phyloP scores from a whole-genome alignment of 2,113 vertebrate genomes.

The Neotragus moschatus region DNA sequence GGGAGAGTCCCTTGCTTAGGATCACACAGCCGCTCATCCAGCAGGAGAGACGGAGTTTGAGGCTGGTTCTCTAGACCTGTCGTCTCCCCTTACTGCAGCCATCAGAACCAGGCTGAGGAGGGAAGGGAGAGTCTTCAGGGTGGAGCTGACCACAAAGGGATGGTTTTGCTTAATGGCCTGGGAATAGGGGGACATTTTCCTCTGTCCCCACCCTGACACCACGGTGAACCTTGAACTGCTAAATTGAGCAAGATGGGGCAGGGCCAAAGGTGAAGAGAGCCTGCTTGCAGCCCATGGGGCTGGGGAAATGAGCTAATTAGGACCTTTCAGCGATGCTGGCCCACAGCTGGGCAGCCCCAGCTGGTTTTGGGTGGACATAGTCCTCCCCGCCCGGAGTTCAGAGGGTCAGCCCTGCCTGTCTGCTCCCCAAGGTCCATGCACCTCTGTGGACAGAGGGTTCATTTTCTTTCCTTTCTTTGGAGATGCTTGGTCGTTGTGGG shows the following conservation, averaged over 20 bases:
- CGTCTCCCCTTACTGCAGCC: neutral
- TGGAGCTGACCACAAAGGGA: neutral
- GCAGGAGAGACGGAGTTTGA: neutral
- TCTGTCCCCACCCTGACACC: slow-evolving; percentile 78
- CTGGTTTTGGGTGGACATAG: slow-evolving; percentile 70
- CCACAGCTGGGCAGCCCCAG: slow-evolving; percentile 76
- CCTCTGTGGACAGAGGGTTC: neutral
- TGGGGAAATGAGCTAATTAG: slow-evolving; percentile 84
- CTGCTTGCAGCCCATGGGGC: slow-evolving; percentile 64
- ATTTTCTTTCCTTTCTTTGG: neutral
- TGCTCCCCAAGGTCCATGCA: slow-evolving; percentile 10
- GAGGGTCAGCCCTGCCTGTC: slow-evolving; percentile 73
- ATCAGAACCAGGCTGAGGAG: neutral
- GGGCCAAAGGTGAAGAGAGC: slow-evolving; percentile 82
- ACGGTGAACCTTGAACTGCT: slow-evolving; percentile 78
- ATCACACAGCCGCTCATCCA: neutral
- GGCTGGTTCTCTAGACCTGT: neutral
- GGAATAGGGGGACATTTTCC: neutral
- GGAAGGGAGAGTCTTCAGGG: neutral
- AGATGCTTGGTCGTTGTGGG: neutral
- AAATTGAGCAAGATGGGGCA: slow-evolving; percentile 72
- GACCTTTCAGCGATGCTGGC: slow-evolving; percentile 73
- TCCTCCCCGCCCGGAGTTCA: slow-evolving; percentile 69
- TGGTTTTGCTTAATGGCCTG: slow-evolving; percentile 44
- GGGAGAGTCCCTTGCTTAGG: neutral